Evolutionary conservation across 2,888 invertebrate genomes (phyloP).

Genomic region (Drosophila ochracea): DNA sequence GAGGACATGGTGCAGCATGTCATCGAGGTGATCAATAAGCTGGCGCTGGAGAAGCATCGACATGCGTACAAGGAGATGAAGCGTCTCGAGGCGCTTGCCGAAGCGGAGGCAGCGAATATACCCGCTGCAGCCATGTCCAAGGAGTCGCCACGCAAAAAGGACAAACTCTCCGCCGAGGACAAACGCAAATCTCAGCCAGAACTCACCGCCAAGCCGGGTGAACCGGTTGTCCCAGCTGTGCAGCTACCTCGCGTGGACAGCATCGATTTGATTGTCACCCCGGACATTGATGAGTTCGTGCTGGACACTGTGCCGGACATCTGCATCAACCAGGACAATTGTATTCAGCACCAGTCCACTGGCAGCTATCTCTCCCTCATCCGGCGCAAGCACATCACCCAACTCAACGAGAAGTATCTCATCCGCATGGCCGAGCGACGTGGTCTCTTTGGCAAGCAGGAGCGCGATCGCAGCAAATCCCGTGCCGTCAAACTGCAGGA

Average conservation of each 20-base stretch:
- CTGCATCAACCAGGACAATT: slow-evolving; percentile 86
- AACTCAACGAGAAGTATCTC: slow-evolving; percentile 93
- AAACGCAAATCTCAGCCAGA: slow-evolving; percentile 57
- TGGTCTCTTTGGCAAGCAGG: slow-evolving; percentile 89
- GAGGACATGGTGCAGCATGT: slow-evolving; percentile 89
- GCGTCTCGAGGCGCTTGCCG: slow-evolving; percentile 81
- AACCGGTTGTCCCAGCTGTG: slow-evolving; percentile 9
- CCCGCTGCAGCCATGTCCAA: slow-evolving; percentile 79
- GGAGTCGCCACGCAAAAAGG: slow-evolving; percentile 74
- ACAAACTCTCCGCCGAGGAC: slow-evolving; percentile 58
- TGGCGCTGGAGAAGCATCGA: slow-evolving; percentile 89
- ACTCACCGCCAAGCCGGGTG: slow-evolving; percentile 34
- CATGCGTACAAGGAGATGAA: slow-evolving; percentile 83
- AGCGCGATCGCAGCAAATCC: slow-evolving; percentile 83
- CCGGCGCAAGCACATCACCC: slow-evolving; percentile 89
- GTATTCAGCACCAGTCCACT: slow-evolving; percentile 85
- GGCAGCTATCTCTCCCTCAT: slow-evolving; percentile 88
- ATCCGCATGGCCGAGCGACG: slow-evolving; percentile 93
- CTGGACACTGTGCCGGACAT: slow-evolving; percentile 87
- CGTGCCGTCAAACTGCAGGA: slow-evolving; percentile 83
- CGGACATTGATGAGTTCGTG: slow-evolving; percentile 87
- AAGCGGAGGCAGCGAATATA: slow-evolving; percentile 81
- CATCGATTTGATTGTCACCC: slow-evolving; percentile 68
- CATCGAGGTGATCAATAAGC: slow-evolving; percentile 89
- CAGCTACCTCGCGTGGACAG: slow-evolving; percentile 55